Evolutionary conservation across 2,113 vertebrate genomes (phyloP).

Genomic region (Numida meleagris): DNA sequence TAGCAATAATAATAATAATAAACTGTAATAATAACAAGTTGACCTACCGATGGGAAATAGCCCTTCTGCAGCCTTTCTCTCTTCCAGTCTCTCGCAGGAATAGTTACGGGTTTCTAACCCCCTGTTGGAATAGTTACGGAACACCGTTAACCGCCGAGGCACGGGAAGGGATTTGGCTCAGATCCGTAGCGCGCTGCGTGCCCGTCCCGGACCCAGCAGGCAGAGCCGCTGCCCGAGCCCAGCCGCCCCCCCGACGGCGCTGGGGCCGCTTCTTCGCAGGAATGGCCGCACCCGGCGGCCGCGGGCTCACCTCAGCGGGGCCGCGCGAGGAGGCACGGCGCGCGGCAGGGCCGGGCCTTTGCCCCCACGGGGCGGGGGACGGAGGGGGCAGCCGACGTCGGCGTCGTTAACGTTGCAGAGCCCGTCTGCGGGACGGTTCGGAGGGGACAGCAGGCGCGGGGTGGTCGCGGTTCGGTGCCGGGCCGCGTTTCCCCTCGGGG

Average conservation of each 20-base stretch:
- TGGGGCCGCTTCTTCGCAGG: background rate
- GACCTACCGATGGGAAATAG: conserved; percentile 54
- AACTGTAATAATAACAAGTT: background rate
- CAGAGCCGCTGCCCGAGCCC: background rate
- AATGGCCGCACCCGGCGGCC: background rate
- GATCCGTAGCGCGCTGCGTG: conserved; percentile 2
- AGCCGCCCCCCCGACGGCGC: fast-evolving
- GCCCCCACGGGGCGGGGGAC: too few species aligned
- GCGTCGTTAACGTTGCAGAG: too few species aligned
- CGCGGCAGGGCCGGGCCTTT: too few species aligned
- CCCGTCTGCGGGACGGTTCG: too few species aligned
- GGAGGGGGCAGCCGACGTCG: too few species aligned
- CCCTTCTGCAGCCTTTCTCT: conserved; percentile 14
- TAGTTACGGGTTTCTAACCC: background rate
- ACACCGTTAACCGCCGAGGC: conserved; percentile 26
- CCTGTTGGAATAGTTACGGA: conserved; percentile 28
- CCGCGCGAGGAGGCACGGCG: background rate
- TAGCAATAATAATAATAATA: background rate
- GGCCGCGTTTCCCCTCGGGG: too few species aligned
- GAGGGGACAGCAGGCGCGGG: too few species aligned
- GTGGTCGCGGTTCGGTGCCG: too few species aligned
- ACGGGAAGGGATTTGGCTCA: background rate
- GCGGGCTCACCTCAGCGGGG: background rate
- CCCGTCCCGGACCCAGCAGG: background rate
- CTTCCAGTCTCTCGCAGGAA: conserved; percentile 9